phyloP scores from a whole-genome alignment of 2,888 invertebrate genomes.

The Eristalinus sepulchralis region DNA sequence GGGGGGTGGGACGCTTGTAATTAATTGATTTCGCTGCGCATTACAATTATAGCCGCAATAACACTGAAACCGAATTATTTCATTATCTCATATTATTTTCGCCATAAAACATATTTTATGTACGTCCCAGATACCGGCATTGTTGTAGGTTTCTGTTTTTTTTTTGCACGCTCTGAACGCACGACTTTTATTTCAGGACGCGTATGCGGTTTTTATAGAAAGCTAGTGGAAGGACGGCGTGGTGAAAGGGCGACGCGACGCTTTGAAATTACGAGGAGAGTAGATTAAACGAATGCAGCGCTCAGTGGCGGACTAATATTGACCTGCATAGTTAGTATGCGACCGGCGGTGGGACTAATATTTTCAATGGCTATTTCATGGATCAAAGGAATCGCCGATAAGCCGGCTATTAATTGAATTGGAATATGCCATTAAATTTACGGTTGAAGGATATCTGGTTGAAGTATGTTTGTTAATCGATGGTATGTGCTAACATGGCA shows the following conservation, averaged over 20 bases:
- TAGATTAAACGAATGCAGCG: constrained; percentile 24
- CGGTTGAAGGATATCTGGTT: not conserved
- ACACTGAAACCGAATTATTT: constrained; percentile 64
- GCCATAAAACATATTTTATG: constrained; percentile 48
- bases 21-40: constrained; percentile 59
- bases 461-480: not conserved
- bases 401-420: constrained; percentile 14
- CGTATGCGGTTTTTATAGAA: constrained; percentile 41
- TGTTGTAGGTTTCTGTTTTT: not conserved
- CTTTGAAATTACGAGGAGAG: constrained; percentile 22
- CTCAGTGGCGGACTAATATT: not conserved
- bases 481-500: not conserved
- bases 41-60: constrained; percentile 62
- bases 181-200: constrained; percentile 25
- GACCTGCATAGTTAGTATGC: not conserved
- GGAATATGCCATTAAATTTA: not conserved
- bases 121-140: not conserved
- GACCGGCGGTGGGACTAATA: not conserved
- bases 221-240: constrained; percentile 7
- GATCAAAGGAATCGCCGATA: not conserved
- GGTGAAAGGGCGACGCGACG: not conserved
- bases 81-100: constrained; percentile 56
- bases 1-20: constrained; percentile 19
- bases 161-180: constrained; percentile 7
- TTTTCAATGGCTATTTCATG: constrained; percentile 14